A percentile compares a stretch with the other conserved stretches of the same genome.
These are phyloP conservation scores for Urocolius indicus DNA, from an alignment of 2,113 vertebrate species.

Conservation along the genomic window DNA sequence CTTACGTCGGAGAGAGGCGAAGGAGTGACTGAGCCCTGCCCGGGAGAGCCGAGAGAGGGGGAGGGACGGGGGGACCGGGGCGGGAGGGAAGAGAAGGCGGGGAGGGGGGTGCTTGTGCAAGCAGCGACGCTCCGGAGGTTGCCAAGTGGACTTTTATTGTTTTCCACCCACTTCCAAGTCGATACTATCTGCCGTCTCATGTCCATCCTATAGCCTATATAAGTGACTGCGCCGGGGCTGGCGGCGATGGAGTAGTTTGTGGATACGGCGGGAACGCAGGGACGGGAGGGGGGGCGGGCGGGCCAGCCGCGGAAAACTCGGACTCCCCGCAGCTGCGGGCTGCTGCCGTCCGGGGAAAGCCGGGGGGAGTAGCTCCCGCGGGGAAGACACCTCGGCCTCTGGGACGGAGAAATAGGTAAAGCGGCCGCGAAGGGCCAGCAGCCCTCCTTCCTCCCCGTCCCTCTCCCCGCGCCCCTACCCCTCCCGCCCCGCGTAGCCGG, in stretches of 20 bases:
- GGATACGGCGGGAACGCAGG: not conserved
- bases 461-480: not conserved
- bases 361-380: not conserved
- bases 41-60: constrained; percentile 2
- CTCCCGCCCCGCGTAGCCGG: not conserved
- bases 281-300: constrained; percentile 3
- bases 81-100: not conserved
- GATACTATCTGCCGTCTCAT: constrained; percentile 62
- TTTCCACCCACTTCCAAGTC: constrained; percentile 71
- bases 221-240: constrained; percentile 61
- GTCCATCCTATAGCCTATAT: constrained; percentile 67
- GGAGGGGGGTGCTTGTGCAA: not conserved
- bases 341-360: not conserved
- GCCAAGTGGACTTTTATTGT: constrained; percentile 68
- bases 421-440: not conserved
- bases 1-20: constrained; percentile 78
- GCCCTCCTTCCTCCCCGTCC: not conserved
- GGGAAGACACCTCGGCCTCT: not conserved
- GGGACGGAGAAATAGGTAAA: constrained; percentile 29
- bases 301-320: not conserved
- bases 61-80: not conserved
- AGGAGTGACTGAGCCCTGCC: constrained; percentile 72
- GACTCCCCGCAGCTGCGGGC: not conserved
- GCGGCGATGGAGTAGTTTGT: constrained; percentile 65
- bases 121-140: constrained; percentile 50